Conservation (phyloP, 2,888 invertebrate species). For the Lithophane socia region DNA sequence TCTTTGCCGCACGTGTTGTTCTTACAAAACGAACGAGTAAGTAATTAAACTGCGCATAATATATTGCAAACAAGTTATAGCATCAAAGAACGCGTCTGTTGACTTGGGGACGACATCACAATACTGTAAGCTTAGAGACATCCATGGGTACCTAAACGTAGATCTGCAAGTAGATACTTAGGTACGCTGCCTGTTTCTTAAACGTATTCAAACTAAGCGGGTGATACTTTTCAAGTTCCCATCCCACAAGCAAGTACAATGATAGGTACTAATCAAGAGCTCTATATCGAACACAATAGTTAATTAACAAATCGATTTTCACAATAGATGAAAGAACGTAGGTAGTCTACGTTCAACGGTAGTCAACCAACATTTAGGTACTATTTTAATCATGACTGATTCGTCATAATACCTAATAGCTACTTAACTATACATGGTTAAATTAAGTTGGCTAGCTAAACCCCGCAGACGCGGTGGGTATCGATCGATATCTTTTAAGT, state of each 20-base stretch:
- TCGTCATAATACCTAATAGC: background rate
- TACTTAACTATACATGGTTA: too few species aligned
- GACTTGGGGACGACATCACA: constrained; percentile 50
- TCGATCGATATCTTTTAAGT: too few species aligned
- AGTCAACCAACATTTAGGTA: constrained; percentile 3
- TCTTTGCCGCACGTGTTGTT: constrained; percentile 51
- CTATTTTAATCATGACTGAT: background rate
- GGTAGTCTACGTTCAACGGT: constrained; percentile 2
- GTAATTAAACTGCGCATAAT: constrained; percentile 58
- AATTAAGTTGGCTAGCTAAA: too few species aligned
- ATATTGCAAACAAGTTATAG: constrained; percentile 48
- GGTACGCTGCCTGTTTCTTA: background rate
- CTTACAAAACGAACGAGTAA: constrained; percentile 48
- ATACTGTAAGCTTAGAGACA: constrained; percentile 28
- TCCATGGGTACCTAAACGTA: background rate
- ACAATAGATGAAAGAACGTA: constrained; percentile 10
- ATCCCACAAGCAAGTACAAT: constrained; percentile 46
- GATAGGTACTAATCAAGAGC: constrained; percentile 38
- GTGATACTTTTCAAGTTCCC: constrained; percentile 36
- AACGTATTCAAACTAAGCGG: constrained; percentile 1
- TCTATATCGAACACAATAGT: constrained; percentile 34
- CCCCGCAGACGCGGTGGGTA: too few species aligned
- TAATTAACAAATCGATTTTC: constrained; percentile 42
- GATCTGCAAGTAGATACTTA: background rate
- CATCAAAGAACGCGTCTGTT: constrained; percentile 48